Base-by-base conservation (phyloP, 2,797 vertebrate species). In the Sylvia borin region DNA sequence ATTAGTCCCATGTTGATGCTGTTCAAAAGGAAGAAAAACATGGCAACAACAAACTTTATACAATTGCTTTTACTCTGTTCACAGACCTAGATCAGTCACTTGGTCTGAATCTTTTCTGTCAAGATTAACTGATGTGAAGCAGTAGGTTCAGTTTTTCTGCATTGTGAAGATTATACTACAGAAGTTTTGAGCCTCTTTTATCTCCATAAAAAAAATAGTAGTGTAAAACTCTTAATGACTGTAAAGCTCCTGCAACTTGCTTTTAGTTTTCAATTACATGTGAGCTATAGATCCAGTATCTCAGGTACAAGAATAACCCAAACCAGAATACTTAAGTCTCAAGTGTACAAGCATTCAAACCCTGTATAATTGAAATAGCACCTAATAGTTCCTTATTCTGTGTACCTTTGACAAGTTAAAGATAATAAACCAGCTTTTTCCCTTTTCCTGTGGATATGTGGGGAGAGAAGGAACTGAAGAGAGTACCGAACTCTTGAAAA, bases 1-100 rank as follows among this genome's bases (percentile, higher is more conserved):
- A 96, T 97, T 96, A 97, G 85, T 97, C 95, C 95, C 68, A 54
- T 95, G 94, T 96, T 97, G 97, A 88, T 93, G 94, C 85, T 93
- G 71, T 91, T 95, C 71, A 86, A 89, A 96, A 91, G 70, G 87
- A 88, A 91, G 89, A 95, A 95, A 96, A 96, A 96, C 88, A 95
- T 57, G 77, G 67, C 83, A 95, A 95, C 91, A 94, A 86, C 88
- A 94, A 94, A 96, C 90, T 95, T 95, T 64, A 22, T 82, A 1
- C 53, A 76, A 16, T 66, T 90, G 64, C 80, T 93, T 82, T 92
- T 92, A 60, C 51, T 86, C 62, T 75, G 8, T 75, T 94, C 61
- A 13, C 26, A 45, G 3, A 12, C 36, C 36, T 55, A 66, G 58
- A 62, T 90, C 61, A 48, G 42, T 62, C 78, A 25, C 58, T 67